A percentile compares a stretch with the other conserved stretches of the same genome.
Conservation (phyloP, 2,113 vertebrate species). For the Chitala chitala region DNA sequence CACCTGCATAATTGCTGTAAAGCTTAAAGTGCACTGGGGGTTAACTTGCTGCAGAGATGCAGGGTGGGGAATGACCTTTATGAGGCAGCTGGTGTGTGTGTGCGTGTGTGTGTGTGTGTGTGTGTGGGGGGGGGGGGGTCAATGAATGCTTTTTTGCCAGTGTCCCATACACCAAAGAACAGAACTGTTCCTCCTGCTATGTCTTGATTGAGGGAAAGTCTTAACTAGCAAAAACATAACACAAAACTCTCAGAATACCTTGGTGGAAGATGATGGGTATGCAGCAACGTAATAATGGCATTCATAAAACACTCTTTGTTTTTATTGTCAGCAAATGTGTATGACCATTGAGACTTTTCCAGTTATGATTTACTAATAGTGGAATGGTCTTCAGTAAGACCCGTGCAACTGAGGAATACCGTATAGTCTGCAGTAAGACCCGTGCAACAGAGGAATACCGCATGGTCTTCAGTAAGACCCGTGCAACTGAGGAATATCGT, state of each 20-base stretch:
- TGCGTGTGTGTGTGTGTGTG: too few species aligned
- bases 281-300: background rate
- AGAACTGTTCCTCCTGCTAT: background rate
- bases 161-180: background rate
- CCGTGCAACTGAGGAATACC: background rate
- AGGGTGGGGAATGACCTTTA: too few species aligned
- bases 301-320: background rate
- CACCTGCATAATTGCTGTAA: background rate
- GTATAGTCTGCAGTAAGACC: too few species aligned
- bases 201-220: background rate
- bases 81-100: conserved; percentile 30
- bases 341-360: too few species aligned
- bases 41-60: conserved; percentile 14
- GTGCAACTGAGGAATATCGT: too few species aligned
- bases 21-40: background rate
- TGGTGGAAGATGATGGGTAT: background rate
- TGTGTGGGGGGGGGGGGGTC: too few species aligned
- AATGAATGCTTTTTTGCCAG: background rate
- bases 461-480: too few species aligned
- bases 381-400: too few species aligned
- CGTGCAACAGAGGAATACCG: too few species aligned
- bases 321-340: too few species aligned
- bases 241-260: background rate
- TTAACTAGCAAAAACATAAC: background rate
- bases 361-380: too few species aligned